These are phyloP conservation scores for Deroptyus accipitrinus DNA, from an alignment of 2,113 vertebrate genomes.

Conservation along the genomic window DNA sequence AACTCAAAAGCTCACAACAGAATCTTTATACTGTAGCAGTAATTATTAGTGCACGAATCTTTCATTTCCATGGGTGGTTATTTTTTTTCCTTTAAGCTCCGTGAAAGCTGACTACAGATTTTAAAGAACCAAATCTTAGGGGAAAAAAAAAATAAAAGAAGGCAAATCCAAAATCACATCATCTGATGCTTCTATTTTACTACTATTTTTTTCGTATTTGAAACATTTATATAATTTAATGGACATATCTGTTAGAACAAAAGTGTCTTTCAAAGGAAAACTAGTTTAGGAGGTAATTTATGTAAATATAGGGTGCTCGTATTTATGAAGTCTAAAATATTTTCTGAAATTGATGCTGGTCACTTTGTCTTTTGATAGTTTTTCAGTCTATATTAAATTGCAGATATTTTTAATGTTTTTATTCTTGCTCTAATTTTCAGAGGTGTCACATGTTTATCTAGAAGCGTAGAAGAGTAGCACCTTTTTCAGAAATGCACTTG, in stretches of 20 bases:
- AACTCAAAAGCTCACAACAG: slow-evolving; percentile 9
- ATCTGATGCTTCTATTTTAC: slow-evolving; percentile 60
- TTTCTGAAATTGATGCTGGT: slow-evolving; percentile 71
- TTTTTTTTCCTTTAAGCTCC: neutral
- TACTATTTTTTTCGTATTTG: slow-evolving; percentile 57
- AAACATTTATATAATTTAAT: slow-evolving; percentile 67
- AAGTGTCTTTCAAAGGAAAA: slow-evolving; percentile 54
- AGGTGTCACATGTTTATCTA: slow-evolving; percentile 64
- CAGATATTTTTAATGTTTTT: slow-evolving; percentile 73
- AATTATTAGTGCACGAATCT: slow-evolving; percentile 8
- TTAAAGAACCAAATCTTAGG: slow-evolving; percentile 53
- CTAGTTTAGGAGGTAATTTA: slow-evolving; percentile 65
- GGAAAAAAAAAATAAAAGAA: neutral
- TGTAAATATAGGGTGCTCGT: slow-evolving; percentile 72
- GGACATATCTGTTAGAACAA: slow-evolving; percentile 55
- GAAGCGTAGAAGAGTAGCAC: slow-evolving; percentile 61
- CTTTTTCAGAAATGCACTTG: slow-evolving; percentile 74
- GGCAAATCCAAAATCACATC: slow-evolving; percentile 41
- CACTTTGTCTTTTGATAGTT: slow-evolving; percentile 73
- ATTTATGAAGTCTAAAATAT: slow-evolving; percentile 73
- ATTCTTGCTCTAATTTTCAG: slow-evolving; percentile 63
- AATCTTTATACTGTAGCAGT: slow-evolving; percentile 5
- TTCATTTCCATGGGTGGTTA: neutral
- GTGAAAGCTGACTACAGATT: slow-evolving; percentile 35
- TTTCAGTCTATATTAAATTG: slow-evolving; percentile 69